phyloP scores from a whole-genome alignment of 2,888 invertebrate species.

The Pheosia gnoma region DNA sequence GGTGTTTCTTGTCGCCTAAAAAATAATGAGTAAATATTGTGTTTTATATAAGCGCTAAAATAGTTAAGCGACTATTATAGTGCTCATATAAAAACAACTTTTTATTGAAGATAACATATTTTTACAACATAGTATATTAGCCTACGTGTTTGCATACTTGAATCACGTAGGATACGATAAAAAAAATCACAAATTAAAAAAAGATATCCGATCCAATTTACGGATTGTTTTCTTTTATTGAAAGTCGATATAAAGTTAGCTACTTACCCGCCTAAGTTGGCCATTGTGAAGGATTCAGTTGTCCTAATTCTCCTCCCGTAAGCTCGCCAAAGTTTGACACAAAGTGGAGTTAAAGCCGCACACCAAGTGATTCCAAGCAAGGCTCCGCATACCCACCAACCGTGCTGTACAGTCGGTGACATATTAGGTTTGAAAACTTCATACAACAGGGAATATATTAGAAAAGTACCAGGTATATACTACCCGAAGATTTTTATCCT shows the following conservation, averaged over 20 bases:
- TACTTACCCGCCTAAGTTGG: constrained; percentile 55
- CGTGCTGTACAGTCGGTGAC: constrained; percentile 76
- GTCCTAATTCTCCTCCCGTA: constrained; percentile 75
- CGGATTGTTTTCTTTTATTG: constrained; percentile 1
- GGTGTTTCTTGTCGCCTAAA: constrained; percentile 73
- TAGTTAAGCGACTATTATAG: no score
- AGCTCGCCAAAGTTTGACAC: constrained; percentile 81
- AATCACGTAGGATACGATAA: neutral
- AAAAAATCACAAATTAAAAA: neutral
- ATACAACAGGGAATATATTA: neutral
- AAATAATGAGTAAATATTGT: constrained; percentile 12
- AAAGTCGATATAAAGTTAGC: constrained; percentile 5
- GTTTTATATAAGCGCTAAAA: no score
- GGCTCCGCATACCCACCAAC: constrained; percentile 88
- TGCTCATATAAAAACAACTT: no score
- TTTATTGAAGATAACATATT: no score
- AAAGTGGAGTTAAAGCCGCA: constrained; percentile 83
- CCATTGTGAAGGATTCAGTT: constrained; percentile 60
- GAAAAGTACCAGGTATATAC: no score
- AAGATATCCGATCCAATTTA: neutral
- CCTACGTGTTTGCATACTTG: neutral
- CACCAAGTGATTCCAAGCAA: constrained; percentile 84
- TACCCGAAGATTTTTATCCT: neutral
- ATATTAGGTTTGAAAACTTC: constrained; percentile 1
- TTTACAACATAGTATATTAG: neutral